Conservation (phyloP, 2,797 vertebrate genomes). For the Ctenopoma multispine region DNA sequence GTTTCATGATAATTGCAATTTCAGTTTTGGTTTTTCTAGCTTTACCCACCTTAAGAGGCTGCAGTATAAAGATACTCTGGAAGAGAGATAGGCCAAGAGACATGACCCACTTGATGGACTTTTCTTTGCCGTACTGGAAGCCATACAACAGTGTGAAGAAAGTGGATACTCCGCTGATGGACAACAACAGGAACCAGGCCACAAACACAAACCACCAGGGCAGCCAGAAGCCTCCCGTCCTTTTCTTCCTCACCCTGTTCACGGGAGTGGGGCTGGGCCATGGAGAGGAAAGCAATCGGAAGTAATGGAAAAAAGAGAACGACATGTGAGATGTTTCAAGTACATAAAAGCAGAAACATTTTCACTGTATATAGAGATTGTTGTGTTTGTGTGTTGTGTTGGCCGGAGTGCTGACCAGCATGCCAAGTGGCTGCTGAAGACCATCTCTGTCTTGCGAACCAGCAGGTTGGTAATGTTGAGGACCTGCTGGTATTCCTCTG, state of each 20-base stretch:
- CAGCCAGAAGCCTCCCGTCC: constrained; percentile 67
- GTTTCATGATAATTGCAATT: not conserved
- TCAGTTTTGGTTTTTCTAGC: not conserved
- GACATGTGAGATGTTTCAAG: not conserved
- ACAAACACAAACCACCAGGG: constrained; percentile 90
- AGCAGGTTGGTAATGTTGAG: constrained; percentile 70
- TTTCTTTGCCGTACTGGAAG: constrained; percentile 83
- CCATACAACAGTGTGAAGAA: constrained; percentile 89
- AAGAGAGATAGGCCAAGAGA: constrained; percentile 87
- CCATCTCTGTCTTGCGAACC: constrained; percentile 82
- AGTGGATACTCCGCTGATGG: constrained; percentile 85
- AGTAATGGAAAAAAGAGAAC: not conserved
- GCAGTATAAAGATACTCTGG: constrained; percentile 89
- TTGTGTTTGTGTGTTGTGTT: constrained; percentile 16
- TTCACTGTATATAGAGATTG: not conserved
- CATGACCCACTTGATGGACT: constrained; percentile 87
- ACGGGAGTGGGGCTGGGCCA: constrained; percentile 64
- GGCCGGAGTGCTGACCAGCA: constrained; percentile 71
- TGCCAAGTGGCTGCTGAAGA: constrained; percentile 74
- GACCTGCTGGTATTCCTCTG: constrained; percentile 70
- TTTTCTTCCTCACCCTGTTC: constrained; percentile 62
- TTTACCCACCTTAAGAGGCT: constrained; percentile 86
- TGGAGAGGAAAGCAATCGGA: not conserved
- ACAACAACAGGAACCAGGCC: constrained; percentile 86
- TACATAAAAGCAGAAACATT: constrained; percentile 2